Base-by-base conservation (phyloP, 2,113 vertebrate species). In the Tachuris rubrigastra region DNA sequence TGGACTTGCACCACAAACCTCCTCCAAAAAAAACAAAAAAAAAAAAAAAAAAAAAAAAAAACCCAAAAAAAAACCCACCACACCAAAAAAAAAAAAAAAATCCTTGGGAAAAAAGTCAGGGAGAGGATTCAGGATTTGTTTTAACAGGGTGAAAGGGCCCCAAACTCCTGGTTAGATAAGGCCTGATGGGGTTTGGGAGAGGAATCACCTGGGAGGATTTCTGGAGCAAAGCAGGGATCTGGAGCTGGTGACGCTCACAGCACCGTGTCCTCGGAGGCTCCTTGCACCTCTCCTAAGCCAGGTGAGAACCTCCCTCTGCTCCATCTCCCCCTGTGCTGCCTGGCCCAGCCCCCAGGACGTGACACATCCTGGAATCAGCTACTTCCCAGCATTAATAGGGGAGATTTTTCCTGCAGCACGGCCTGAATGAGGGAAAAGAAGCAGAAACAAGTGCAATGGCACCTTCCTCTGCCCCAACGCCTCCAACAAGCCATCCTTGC, bases 311-410 rank as follows among this genome's bases (percentile, higher is more conserved):
- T 84, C 73, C 84, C 68, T 28, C 14, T 0, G 52, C 66, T 18
- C 17, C 80, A 22, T 60, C 53, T 52, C 49, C 71, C 0, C 0
- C 2, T 6, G 22, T 21, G 37, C 93, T 16, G 52, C 52, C 65
- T 16, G 35, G 24, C 41, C 35, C 80, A 68, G 55, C 49, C 72
- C 58, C 62, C 87, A 56, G 87, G 81, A 81, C 10, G n/a, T 68
- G 92, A 56, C 87, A 24, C 87, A 33, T 1, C 0, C 0, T 6
- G 12, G 39, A 16, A 23, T 6, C 91, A 81, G 69, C 35, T 1
- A 0, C 33, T 63, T 15, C 0, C 2, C 53, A 30, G 23, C 8
- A 0, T 6, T 10, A 1, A 6, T 1, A 31, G 25, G 3, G 65
- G 39, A 50, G 41, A 46, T 81, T 74, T n/a, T 42, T 46, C 28